Evolutionary conservation across 2,113 vertebrate species (phyloP).

Genomic region (Pituophis catenifer): DNA sequence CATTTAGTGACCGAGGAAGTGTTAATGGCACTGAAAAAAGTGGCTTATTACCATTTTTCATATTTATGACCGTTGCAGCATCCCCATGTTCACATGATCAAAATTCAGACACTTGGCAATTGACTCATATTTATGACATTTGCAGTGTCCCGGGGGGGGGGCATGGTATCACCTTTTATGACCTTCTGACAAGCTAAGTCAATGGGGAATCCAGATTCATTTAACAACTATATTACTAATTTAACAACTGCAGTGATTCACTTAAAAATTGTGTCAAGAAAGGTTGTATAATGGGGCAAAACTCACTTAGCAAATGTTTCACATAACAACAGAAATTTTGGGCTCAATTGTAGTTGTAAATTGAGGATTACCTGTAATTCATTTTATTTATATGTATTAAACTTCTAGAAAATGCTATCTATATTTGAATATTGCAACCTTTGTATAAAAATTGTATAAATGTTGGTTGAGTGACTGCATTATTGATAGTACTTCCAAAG

Average conservation of each 20-base stretch:
- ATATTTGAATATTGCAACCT: not conserved
- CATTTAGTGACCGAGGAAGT: too few species aligned
- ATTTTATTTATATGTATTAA: not conserved
- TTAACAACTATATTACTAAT: not conserved
- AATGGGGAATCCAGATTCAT: not conserved
- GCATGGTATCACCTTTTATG: not conserved
- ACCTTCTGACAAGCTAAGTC: not conserved
- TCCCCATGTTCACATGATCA: not conserved
- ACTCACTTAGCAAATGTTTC: not conserved
- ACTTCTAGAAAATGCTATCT: not conserved
- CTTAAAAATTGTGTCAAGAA: not conserved
- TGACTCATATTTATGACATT: not conserved
- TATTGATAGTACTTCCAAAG: not conserved
- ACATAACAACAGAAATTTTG: not conserved
- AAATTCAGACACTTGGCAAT: too few species aligned
- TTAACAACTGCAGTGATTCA: not conserved
- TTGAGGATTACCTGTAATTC: not conserved
- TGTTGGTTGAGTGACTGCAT: not conserved
- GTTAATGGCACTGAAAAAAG: not conserved
- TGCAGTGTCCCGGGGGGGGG: not conserved
- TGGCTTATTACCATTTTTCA: not conserved
- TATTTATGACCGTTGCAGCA: not conserved
- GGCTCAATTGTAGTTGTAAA: not conserved
- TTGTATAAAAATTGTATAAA: not conserved
- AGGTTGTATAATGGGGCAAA: not conserved